A percentile compares a stretch with the other conserved stretches of the same genome.
These are phyloP conservation scores for Hylaeus anthracinus DNA, from an alignment of 1,140 invertebrate species.

Conservation along the genomic window DNA sequence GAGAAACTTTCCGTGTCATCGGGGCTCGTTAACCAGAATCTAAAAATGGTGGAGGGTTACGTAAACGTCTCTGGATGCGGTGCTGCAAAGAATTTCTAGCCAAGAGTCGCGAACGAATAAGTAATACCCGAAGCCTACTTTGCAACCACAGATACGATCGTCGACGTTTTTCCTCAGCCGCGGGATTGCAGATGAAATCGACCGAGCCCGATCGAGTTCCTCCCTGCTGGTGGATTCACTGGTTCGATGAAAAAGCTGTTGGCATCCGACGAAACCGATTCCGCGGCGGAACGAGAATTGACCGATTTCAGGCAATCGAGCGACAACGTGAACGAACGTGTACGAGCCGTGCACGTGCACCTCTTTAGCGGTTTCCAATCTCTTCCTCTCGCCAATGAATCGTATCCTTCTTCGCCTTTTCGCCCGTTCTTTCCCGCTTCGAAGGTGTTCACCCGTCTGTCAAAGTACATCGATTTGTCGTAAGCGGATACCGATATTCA, in stretches of 20 bases:
- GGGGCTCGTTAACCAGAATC: too few relatives aligned
- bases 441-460: slow-evolving; percentile 18
- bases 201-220: slow-evolving; percentile 26
- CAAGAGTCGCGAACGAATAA: background rate
- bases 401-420: background rate
- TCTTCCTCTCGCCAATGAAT: too few relatives aligned
- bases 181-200: slow-evolving; percentile 18
- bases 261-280: slow-evolving; percentile 35
- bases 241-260: slow-evolving; percentile 41
- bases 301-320: slow-evolving; percentile 42
- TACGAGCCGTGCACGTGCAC: slow-evolving; percentile 51
- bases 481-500: too few relatives aligned
- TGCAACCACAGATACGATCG: slow-evolving; percentile 28
- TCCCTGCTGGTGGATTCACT: background rate
- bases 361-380: slow-evolving; percentile 50
- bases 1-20: too few relatives aligned
- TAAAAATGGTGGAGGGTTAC: background rate
- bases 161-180: slow-evolving; percentile 14
- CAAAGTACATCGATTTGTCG: slow-evolving; percentile 9
- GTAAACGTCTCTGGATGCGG: background rate
- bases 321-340: slow-evolving; percentile 39
- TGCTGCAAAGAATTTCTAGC: background rate
- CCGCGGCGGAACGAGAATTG: slow-evolving; percentile 33
- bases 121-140: background rate
- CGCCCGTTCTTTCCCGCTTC: background rate